A percentile compares a stretch with the other conserved stretches of the same genome.
Evolutionary conservation across 2,113 vertebrate species (phyloP).

Genomic region (Zosterops hypoxanthus): DNA sequence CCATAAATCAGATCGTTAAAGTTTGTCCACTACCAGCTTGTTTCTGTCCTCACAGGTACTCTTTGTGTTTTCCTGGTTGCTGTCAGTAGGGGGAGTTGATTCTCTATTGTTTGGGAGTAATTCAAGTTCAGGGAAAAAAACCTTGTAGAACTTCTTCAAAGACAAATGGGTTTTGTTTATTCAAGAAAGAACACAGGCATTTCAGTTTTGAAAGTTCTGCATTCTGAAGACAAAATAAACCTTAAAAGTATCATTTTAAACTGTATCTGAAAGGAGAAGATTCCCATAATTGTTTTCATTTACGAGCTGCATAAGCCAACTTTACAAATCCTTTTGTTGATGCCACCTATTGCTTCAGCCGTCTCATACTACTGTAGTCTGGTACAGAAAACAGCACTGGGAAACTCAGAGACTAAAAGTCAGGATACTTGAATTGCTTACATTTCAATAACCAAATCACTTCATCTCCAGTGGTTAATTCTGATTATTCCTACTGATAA

Average conservation of each 20-base stretch:
- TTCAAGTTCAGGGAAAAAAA: constrained; percentile 8
- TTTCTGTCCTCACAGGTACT: constrained; percentile 58
- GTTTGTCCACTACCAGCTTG: constrained; percentile 65
- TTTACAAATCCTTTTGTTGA: neutral
- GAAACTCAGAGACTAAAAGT: neutral
- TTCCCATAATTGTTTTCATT: neutral
- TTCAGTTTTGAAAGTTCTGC: neutral
- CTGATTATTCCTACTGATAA: neutral
- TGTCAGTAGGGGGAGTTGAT: constrained; percentile 94
- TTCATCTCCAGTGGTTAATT: neutral
- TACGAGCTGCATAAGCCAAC: neutral
- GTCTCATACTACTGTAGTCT: neutral
- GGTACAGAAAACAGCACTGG: neutral
- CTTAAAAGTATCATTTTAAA: neutral
- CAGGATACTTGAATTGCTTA: neutral
- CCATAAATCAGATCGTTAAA: constrained; percentile 77
- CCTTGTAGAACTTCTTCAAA: constrained; percentile 10
- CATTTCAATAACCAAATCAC: neutral
- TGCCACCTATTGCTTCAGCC: neutral
- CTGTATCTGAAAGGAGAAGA: neutral
- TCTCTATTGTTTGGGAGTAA: constrained; percentile 83
- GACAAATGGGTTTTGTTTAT: neutral
- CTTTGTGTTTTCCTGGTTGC: constrained; percentile 75
- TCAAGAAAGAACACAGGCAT: neutral
- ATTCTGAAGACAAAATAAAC: neutral